Evolutionary conservation across 2,113 vertebrate species (phyloP).

Genomic region (Dinomys branickii): DNA sequence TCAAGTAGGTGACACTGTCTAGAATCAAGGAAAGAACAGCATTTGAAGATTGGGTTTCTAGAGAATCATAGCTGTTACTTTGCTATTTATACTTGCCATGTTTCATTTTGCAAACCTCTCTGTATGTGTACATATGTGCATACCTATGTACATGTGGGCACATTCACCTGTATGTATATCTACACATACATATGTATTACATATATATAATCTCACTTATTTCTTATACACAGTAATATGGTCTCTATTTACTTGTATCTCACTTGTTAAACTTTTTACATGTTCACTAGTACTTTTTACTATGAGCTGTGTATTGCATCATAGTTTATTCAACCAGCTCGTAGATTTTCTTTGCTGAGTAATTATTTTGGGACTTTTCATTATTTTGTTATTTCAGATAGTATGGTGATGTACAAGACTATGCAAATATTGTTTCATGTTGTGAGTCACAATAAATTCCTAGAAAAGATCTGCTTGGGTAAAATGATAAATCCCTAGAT

Average conservation of each 20-base stretch:
- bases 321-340: not conserved
- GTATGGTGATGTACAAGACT: not conserved
- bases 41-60: not conserved
- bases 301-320: not conserved
- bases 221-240: not conserved
- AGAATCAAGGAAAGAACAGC: not conserved
- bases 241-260: not conserved
- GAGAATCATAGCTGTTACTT: not conserved
- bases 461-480: not conserved
- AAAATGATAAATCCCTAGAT: not conserved
- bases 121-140: not conserved
- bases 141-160: not conserved
- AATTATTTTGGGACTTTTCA: not conserved
- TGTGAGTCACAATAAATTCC: not conserved
- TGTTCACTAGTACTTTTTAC: not conserved
- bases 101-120: not conserved
- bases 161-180: not conserved
- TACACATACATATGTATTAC: not conserved
- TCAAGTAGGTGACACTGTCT: not conserved
- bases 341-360: not conserved
- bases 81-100: not conserved
- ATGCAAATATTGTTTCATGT: not conserved
- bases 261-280: not conserved
- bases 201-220: not conserved
- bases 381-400: not conserved